Evolutionary conservation across 2,113 vertebrate species (phyloP).

Genomic region (Uria lomvia): DNA sequence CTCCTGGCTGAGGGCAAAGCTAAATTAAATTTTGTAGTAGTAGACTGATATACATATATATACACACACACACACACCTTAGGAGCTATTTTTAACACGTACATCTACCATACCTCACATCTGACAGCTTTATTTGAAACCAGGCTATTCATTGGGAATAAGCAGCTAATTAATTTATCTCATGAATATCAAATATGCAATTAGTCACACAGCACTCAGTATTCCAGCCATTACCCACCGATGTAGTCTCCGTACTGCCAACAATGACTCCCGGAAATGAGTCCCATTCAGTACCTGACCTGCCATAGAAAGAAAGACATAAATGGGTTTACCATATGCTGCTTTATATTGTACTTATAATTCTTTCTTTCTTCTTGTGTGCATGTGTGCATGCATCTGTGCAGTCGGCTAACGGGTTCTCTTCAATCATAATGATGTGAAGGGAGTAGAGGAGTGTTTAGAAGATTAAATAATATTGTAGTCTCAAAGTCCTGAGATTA

Average conservation of each 20-base stretch:
- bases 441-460: not conserved
- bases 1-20: conserved; percentile 34
- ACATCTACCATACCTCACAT: conserved; percentile 1
- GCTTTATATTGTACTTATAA: not conserved
- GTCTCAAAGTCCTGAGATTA: not conserved
- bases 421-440: not conserved
- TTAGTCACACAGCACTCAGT: conserved; percentile 6
- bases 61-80: not conserved
- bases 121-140: conserved; percentile 41
- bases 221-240: not conserved
- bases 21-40: conserved; percentile 33
- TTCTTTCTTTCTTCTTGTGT: not conserved
- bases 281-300: not conserved
- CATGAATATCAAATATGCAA: conserved; percentile 43
- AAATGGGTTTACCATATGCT: conserved; percentile 11
- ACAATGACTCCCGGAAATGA: not conserved
- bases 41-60: not conserved
- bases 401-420: not conserved
- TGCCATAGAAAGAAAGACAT: not conserved
- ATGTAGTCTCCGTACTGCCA: not conserved
- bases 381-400: not conserved
- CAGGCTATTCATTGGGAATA: conserved; percentile 18
- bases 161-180: conserved; percentile 55
- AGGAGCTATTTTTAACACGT: conserved; percentile 40
- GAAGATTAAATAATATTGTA: not conserved